phyloP scores from a whole-genome alignment of 2,888 invertebrate species.

The Synanthedon myopaeformis region DNA sequence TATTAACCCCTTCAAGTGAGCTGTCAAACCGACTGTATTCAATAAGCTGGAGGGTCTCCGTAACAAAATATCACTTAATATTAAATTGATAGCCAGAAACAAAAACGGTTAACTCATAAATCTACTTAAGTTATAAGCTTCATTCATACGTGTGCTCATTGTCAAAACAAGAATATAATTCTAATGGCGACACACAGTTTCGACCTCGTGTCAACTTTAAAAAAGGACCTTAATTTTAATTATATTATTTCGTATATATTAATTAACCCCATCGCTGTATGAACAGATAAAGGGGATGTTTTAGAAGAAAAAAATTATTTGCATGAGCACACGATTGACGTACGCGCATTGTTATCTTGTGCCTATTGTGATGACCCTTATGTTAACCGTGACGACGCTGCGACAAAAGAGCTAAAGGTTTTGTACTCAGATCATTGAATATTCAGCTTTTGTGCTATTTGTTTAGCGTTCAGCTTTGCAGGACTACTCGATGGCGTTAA shows the following conservation, averaged over 20 bases:
- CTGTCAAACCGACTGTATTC: conserved; percentile 58
- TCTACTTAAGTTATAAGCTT: conserved; percentile 47
- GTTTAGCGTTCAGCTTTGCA: conserved; percentile 37
- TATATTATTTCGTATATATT: conserved; percentile 66
- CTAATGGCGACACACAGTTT: conserved; percentile 62
- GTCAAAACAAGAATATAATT: conserved; percentile 62
- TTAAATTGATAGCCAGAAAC: conserved; percentile 55
- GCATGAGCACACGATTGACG: conserved; percentile 70
- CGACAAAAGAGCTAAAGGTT: conserved; percentile 29
- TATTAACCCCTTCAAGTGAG: conserved; percentile 66
- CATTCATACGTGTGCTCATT: conserved; percentile 46
- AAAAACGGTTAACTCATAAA: conserved; percentile 50
- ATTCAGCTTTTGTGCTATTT: conserved; percentile 27
- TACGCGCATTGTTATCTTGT: conserved; percentile 65
- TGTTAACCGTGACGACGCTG: conserved; percentile 45
- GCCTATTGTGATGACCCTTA: conserved; percentile 70
- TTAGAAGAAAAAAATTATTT: conserved; percentile 65
- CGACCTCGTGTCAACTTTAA: conserved; percentile 60
- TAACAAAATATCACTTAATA: conserved; percentile 43
- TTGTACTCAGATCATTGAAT: conserved; percentile 20
- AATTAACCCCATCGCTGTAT: conserved; percentile 65
- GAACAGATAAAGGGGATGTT: conserved; percentile 65
- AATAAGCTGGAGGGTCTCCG: conserved; percentile 48
- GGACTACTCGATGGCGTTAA: conserved; percentile 24
- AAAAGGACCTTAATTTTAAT: conserved; percentile 60